Percentiles rank a stretch among this genome's conserved stretches.
Conservation (phyloP, 2,113 vertebrate genomes). For the Danionella cerebrum region DNA sequence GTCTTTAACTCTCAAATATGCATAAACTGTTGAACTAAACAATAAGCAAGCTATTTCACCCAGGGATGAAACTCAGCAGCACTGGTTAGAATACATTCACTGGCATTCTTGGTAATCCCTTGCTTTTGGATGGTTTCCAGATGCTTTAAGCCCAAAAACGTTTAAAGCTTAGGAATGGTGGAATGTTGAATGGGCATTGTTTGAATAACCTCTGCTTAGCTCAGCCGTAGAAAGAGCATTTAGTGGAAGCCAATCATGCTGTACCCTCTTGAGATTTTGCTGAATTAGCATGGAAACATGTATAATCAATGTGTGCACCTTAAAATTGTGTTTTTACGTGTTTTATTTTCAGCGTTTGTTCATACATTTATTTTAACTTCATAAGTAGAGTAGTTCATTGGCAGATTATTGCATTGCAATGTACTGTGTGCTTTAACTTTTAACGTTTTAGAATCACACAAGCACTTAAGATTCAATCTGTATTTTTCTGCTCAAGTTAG, state of each 20-base stretch:
- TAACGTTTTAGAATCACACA: constrained; percentile 10
- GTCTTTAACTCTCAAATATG: too few species aligned
- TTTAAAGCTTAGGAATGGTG: not conserved
- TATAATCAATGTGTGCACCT: constrained; percentile 52
- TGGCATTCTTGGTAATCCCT: not conserved
- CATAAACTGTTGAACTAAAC: too few species aligned
- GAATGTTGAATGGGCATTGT: not conserved
- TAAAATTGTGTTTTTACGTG: constrained; percentile 51
- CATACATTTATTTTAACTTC: constrained; percentile 22
- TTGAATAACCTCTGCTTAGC: not conserved
- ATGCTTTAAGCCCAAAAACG: not conserved
- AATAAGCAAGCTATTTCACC: not conserved
- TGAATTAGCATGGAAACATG: constrained; percentile 2
- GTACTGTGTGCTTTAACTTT: not conserved
- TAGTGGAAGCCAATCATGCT: not conserved
- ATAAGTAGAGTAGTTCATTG: constrained; percentile 10
- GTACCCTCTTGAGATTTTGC: not conserved
- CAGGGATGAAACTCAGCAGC: not conserved
- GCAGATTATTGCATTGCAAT: not conserved
- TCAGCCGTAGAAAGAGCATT: not conserved
- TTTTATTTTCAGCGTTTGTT: constrained; percentile 22
- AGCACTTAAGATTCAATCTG: constrained; percentile 36
- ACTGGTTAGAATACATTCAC: not conserved
- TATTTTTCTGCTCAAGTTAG: too few species aligned
- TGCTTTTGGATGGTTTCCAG: not conserved